phyloP scores from a whole-genome alignment of 2,888 invertebrate species.

The Tenthredo scrophulariae region DNA sequence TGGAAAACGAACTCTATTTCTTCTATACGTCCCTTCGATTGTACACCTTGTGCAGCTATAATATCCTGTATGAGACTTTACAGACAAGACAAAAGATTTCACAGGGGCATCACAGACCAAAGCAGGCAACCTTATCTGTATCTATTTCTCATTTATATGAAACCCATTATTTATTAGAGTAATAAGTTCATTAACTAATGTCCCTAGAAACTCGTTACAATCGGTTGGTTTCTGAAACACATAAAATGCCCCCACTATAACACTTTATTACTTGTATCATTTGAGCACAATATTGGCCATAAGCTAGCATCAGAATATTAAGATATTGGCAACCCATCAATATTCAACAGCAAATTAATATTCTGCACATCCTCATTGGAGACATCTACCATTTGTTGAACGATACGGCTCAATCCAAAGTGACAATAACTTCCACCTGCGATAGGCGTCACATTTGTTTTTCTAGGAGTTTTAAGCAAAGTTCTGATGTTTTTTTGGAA shows the following conservation, averaged over 20 bases:
- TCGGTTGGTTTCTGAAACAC: background rate
- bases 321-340: background rate
- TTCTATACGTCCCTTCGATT: background rate
- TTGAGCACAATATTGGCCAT: conserved; percentile 4
- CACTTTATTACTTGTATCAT: background rate
- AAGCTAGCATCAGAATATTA: background rate
- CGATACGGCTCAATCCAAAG: background rate
- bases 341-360: background rate
- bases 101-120: background rate
- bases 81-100: background rate
- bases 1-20: background rate
- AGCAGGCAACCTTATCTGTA: background rate
- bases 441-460: background rate
- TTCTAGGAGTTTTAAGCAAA: background rate
- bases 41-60: background rate
- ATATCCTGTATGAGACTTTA: background rate
- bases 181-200: background rate
- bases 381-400: background rate
- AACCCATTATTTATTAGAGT: background rate
- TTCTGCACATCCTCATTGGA: background rate
- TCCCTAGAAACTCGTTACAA: background rate
- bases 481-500: background rate
- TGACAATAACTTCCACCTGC: background rate
- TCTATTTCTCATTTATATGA: background rate
- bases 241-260: background rate